phyloP scores from a whole-genome alignment of 2,113 vertebrate genomes.

The Rhinogobius similis region DNA sequence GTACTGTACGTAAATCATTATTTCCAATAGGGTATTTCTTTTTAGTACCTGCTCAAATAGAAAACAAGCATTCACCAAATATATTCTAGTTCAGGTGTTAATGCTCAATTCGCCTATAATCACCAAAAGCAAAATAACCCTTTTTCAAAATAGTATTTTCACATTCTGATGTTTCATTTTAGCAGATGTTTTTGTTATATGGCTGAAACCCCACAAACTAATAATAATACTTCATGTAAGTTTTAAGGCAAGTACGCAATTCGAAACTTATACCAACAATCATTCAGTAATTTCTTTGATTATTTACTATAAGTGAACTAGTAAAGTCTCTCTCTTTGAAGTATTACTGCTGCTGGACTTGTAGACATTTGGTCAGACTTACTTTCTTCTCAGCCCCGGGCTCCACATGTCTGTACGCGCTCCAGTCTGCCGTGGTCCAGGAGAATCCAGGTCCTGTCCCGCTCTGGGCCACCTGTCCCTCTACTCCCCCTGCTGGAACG shows the following conservation, averaged over 20 bases:
- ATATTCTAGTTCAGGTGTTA: no score
- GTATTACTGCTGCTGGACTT: not conserved
- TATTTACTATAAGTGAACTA: not conserved
- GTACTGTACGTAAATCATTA: no score
- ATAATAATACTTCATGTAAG: not conserved
- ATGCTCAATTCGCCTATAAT: no score
- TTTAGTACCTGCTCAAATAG: no score
- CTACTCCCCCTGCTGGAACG: conserved; percentile 48
- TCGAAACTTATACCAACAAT: not conserved
- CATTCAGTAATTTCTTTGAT: not conserved
- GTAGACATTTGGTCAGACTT: conserved; percentile 21
- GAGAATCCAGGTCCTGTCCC: conserved; percentile 33
- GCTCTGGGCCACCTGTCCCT: conserved; percentile 73
- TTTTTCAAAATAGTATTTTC: no score
- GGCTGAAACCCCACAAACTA: no score
- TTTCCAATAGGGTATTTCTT: no score
- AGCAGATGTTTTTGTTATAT: no score
- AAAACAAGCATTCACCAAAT: no score
- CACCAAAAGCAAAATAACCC: no score
- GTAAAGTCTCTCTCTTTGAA: no score
- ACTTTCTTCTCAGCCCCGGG: conserved; percentile 82
- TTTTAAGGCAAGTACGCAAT: not conserved
- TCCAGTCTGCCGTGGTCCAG: conserved; percentile 78
- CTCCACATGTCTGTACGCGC: conserved; percentile 79
- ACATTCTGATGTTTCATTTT: no score